phyloP scores from a whole-genome alignment of 2,888 invertebrate species.

The Caenorhabditis afra region DNA sequence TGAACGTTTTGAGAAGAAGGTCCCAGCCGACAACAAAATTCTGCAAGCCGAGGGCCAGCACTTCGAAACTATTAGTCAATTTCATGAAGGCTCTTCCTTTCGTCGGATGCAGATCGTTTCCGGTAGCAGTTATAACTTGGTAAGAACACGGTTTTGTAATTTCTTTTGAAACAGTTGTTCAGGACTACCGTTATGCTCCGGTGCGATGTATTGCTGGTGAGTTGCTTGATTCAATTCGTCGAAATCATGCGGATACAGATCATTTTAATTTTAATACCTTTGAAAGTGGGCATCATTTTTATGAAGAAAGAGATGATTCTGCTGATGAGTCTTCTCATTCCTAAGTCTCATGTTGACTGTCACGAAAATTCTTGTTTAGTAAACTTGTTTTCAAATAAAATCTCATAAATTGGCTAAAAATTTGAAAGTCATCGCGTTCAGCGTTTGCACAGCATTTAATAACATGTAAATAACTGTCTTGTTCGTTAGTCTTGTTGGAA shows the following conservation, averaged over 20 bases:
- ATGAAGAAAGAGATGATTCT: constrained; percentile 46
- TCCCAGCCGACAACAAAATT: constrained; percentile 31
- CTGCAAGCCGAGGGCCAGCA: constrained; percentile 17
- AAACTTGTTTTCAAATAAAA: no score
- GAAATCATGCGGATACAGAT: constrained; percentile 60
- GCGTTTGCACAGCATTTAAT: no score
- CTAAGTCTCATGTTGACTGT: no score
- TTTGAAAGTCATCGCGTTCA: no score
- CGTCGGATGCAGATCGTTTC: no score
- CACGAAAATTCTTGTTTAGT: no score
- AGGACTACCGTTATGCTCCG: constrained; percentile 67
- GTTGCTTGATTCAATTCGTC: constrained; percentile 67
- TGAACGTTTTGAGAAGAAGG: background rate
- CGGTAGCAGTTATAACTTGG: constrained; percentile 29
- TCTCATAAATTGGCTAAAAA: no score
- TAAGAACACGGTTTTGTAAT: background rate
- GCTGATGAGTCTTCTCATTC: background rate
- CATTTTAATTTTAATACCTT: constrained; percentile 66
- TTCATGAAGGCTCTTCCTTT: background rate
- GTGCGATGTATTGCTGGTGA: constrained; percentile 75
- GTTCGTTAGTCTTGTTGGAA: no score
- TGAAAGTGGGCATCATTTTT: constrained; percentile 71
- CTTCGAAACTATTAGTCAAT: constrained; percentile 14
- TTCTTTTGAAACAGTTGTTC: no score
- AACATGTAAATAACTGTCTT: no score